Base-by-base conservation (phyloP, 35 echinoderm and acorn worm species). In the Nesometra sesokonis region DNA sequence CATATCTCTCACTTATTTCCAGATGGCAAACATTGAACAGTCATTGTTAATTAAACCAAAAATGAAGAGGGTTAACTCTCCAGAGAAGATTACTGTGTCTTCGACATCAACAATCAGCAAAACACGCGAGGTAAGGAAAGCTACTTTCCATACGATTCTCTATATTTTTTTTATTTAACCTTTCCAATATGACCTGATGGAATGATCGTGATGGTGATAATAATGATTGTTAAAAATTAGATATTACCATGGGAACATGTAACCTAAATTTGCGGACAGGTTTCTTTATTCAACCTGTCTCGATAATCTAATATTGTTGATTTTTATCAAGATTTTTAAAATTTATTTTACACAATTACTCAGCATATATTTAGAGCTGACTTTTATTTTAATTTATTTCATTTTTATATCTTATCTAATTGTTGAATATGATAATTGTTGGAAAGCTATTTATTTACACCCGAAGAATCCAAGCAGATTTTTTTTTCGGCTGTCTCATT, bases 21-120 rank as follows among this genome's bases (percentile, higher is more conserved):
- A 94, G 92, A 94, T 94, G 92, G 92, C 92, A 13, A 87, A 79
- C 34, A 94, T 94, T 77, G 92, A 90, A n/a, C 84, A 94, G 82
- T 94, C 92, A 35, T 78, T 94, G 27, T 67, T 67, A 67, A 67
- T 67, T 67, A 82, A 82, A 31, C 82, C 77, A 77, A 80, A 33
- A 30, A 86, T 89, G 30, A 88, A 79, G 19, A 79, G 79, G 0
- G 36, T 89, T 4, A 90, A 76, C 43, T 81, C 79, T 27, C 35
- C 79, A 2, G 35, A 81, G 52, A 67, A 67, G 23, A 67, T 67
- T 19, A 67, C 52, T 1, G 8, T 67, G 9, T 67, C 52, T 67
- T 67, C 52, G 2, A 67, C 52, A 19, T 67, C 52, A 3, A 67
- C 52, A 13, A 5, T 47, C 32, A 88, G 39, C 19, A 47, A 81